Evolutionary conservation across 2,113 vertebrate genomes (phyloP).

Genomic region (Lates calcarifer): DNA sequence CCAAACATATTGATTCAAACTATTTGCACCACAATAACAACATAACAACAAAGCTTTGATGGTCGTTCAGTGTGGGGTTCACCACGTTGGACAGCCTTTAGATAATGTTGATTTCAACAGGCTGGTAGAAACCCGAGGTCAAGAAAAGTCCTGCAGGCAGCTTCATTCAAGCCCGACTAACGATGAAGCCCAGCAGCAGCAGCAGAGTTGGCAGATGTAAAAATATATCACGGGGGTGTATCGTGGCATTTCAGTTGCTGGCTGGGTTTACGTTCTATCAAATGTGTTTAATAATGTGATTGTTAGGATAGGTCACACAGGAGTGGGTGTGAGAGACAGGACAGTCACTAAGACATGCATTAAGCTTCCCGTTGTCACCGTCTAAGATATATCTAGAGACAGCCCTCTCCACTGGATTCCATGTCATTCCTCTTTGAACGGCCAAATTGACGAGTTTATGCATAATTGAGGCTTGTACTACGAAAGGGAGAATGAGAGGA

Average conservation of each 20-base stretch:
- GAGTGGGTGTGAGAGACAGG: conserved; percentile 69
- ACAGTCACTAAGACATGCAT: conserved; percentile 76
- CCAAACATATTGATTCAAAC: conserved; percentile 63
- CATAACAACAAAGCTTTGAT: conserved; percentile 44
- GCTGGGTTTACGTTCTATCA: conserved; percentile 53
- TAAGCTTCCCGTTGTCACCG: conserved; percentile 67
- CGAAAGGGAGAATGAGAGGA: conserved; percentile 68
- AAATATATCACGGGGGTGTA: conserved; percentile 59
- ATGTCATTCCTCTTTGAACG: conserved; percentile 77
- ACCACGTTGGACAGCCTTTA: conserved; percentile 14
- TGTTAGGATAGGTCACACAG: conserved; percentile 55
- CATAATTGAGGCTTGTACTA: conserved; percentile 80
- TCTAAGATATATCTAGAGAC: conserved; percentile 73
- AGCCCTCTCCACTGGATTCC: conserved; percentile 76
- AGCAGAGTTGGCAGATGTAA: conserved; percentile 53
- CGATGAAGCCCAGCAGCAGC: conserved; percentile 49
- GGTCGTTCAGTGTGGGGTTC: conserved; percentile 21
- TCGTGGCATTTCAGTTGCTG: conserved; percentile 53
- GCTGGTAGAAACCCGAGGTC: conserved; percentile 56
- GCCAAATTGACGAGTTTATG: conserved; percentile 79
- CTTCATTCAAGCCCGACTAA: conserved; percentile 50
- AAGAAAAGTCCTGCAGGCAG: conserved; percentile 61
- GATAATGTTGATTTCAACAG: conserved; percentile 50
- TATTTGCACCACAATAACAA: conserved; percentile 48
- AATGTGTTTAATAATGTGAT: conserved; percentile 56